A percentile compares a stretch with the other conserved stretches of the same genome.
Evolutionary conservation across 2,113 vertebrate genomes (phyloP).

Genomic region (Podarcis raffonei): DNA sequence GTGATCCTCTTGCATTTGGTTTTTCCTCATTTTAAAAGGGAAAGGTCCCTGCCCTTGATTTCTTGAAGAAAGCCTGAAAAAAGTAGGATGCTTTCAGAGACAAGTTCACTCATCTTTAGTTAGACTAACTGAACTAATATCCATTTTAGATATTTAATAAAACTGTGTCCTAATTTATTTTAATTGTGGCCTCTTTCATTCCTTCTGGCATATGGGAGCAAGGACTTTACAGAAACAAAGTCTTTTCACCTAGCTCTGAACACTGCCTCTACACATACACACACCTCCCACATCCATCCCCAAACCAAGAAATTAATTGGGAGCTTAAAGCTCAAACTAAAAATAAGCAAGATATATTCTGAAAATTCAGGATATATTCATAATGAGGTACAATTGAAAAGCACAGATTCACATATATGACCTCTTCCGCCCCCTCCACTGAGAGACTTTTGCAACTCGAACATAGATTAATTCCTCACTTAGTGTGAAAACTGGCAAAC

Average conservation of each 20-base stretch:
- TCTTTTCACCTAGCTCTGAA: not conserved
- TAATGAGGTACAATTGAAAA: not conserved
- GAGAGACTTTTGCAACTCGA: too few relatives aligned
- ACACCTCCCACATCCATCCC: not conserved
- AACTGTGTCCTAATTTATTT: not conserved
- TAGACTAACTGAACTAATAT: not conserved
- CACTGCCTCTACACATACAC: not conserved
- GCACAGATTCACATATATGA: not conserved
- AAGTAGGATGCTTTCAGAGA: not conserved
- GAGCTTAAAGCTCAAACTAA: not conserved
- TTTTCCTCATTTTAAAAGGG: not conserved
- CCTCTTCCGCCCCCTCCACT: not conserved
- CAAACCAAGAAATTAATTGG: not conserved
- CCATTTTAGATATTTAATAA: not conserved
- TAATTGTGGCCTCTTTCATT: not conserved
- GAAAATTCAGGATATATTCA: not conserved
- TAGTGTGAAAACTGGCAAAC: not conserved
- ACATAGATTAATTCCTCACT: not conserved
- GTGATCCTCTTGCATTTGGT: not conserved
- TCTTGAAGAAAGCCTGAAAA: not conserved
- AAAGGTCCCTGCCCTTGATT: not conserved
- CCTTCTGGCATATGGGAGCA: not conserved
- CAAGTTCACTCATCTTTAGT: not conserved
- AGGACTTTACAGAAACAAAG: not conserved
- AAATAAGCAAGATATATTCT: not conserved